Base-by-base conservation (phyloP, 2,888 invertebrate genomes). In the Choreutis nemorana region DNA sequence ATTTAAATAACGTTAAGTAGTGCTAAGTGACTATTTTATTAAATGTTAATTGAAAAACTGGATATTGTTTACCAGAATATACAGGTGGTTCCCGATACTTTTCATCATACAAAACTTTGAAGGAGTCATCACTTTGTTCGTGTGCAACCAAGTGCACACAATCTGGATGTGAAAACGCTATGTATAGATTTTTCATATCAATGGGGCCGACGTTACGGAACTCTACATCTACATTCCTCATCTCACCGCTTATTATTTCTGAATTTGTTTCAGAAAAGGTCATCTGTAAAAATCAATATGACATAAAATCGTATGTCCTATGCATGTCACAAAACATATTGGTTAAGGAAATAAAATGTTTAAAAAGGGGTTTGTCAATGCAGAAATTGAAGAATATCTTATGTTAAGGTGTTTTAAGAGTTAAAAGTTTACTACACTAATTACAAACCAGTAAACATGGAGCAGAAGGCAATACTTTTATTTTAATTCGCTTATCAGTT, bases 391-490 rank as follows among this genome's bases (percentile, higher is more conserved):
- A 20, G 8, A 20, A n/a, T 20, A 20, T 11, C 8, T 13, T 8
- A 26, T n/a, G n/a, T n/a, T n/a, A n/a, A n/a, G n/a, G n/a, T n/a
- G n/a, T n/a, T n/a, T n/a, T n/a, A n/a, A n/a, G n/a, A n/a, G n/a
- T n/a, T n/a, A n/a, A n/a, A n/a, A n/a, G n/a, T n/a, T n/a, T n/a
- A n/a, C n/a, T n/a, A n/a, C n/a, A n/a, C n/a, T n/a, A n/a, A n/a
- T n/a, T n/a, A n/a, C n/a, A n/a, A 65, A 90, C 91, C 83, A 91
- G 88, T 48, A 96, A 73, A 48, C 89, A 87, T 0, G 96, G 94
- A 36, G 93, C 87, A 40, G 87, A 84, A 8, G 90, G 87, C 25
- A 90, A 84, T 28, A 96, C 83, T 37, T 83, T 83, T 31, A 94
- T 85, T 40, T 87, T 82, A 29, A 96, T 77, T 38, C 90, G 81